Base-by-base conservation (phyloP, 2,888 invertebrate species). In the Volucella inflata region DNA sequence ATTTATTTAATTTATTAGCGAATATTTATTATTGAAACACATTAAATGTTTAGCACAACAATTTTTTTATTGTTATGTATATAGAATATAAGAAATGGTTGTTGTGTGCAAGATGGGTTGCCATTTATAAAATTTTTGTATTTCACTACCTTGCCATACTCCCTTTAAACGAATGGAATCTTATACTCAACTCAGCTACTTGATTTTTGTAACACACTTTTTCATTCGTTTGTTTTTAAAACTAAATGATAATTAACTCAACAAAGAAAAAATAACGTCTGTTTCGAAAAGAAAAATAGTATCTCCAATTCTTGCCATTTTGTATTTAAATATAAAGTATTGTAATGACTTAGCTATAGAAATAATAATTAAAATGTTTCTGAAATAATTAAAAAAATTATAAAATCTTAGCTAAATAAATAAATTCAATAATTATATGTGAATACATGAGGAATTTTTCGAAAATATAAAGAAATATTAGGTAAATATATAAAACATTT, bases 231-330 rank as follows among this genome's bases (percentile, higher is more conserved):
- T 8, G 50, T 57, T 81, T 62, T 3, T 1, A 62, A 50, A 42
- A 68, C 30, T 46, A 57, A 70, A 55, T 55, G n/a, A 64, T 12
- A 38, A 8, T 36, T 17, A n/a, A n/a, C 1, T 21, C 10, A 11
- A 21, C 2, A 53, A 40, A 44, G 8, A 42, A 17, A 59, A 62
- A 11, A 17, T 50, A 38, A 55, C 21, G 12, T 62, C 53, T 42
- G 10, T 79, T 59, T 70, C 51, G 46, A 44, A 40, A 55, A n/a
- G 17, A 53, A 46, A 71, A 50, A 62, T 11, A 67, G 76, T 76
- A 55, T 68, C 70, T 81, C 76, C 57, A 85, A 85, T 72, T 81
- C 85, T 85, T 85, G 85, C 85, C 85, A 85, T 85, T 85, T 85
- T 81, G 57, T 77, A 85, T 67, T 57, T 44, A 64, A 70, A 44